These are phyloP conservation scores for Gryllus longicercus DNA, from an alignment of 2,888 invertebrate genomes.

Conservation along the genomic window DNA sequence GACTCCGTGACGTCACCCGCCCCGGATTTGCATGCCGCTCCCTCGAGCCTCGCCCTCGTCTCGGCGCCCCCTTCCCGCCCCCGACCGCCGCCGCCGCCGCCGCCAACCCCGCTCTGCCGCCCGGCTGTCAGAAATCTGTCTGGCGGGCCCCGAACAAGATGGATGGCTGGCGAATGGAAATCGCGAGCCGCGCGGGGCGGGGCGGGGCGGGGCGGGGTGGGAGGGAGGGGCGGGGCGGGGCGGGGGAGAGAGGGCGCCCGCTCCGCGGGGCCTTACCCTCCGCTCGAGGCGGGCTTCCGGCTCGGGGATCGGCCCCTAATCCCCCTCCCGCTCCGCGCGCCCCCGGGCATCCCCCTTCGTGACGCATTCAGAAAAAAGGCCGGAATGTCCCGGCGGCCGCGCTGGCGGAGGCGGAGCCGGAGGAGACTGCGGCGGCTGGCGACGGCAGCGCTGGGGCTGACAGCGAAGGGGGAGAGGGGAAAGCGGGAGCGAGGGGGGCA, in stretches of 20 bases:
- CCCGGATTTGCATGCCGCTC: neutral
- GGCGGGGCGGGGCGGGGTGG: constrained; percentile 19
- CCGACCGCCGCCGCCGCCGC: neutral
- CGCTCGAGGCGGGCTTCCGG: constrained; percentile 7
- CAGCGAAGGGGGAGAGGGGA: too few species aligned
- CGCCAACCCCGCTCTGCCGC: neutral
- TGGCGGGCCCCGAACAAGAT: constrained; percentile 54
- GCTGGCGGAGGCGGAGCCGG: too few species aligned
- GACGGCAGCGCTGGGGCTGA: too few species aligned
- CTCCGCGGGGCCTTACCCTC: neutral
- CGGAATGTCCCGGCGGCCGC: neutral
- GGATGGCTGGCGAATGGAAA: constrained; percentile 63
- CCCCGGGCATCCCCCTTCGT: neutral
- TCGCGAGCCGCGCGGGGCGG: constrained; percentile 49
- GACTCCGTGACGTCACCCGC: constrained; percentile 1
- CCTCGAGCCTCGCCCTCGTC: too few species aligned
- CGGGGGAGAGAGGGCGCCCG: neutral
- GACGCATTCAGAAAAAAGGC: neutral
- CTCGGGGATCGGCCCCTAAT: neutral
- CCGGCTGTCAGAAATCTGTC: constrained; percentile 32
- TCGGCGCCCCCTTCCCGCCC: too few species aligned
- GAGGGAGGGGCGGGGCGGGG: constrained; percentile 24
- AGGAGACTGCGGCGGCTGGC: neutral
- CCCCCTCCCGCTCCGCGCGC: neutral
- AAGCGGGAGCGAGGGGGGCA: too few species aligned